Percentiles rank a stretch among this genome's conserved stretches.
These are phyloP conservation scores for Incurvaria masculella DNA, from an alignment of 2,888 invertebrate species.

Conservation along the genomic window DNA sequence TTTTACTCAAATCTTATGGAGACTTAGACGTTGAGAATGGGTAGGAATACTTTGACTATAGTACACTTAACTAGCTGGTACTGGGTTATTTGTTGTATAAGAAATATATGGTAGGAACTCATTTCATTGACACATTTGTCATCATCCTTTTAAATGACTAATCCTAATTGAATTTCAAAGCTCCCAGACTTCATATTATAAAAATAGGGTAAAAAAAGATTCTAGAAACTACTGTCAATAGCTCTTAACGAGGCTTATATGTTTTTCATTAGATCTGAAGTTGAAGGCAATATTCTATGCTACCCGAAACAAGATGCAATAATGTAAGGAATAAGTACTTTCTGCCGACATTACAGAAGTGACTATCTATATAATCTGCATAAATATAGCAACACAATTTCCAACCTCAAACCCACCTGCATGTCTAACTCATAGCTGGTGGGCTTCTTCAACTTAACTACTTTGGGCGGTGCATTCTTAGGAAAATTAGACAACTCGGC, in stretches of 20 bases:
- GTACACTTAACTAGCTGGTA: not conserved
- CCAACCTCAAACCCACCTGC: constrained; percentile 34
- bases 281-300: not conserved
- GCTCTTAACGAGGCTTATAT: not conserved
- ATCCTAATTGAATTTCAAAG: not conserved
- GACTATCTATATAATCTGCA: not conserved
- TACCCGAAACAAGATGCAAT: constrained; percentile 1
- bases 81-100: not conserved
- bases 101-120: constrained; percentile 27
- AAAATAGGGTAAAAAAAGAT: not conserved
- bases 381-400: not conserved
- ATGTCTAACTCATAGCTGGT: constrained; percentile 27
- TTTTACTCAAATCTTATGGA: not conserved
- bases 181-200: not conserved
- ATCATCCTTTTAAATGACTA: constrained; percentile 11
- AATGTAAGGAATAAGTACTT: constrained; percentile 7
- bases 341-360: not conserved
- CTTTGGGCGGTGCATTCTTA: constrained; percentile 24
- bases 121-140: constrained; percentile 41
- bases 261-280: not conserved
- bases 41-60: not conserved
- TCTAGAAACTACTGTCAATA: not conserved
- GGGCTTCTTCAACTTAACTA: constrained; percentile 21
- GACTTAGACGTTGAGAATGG: constrained; percentile 14
- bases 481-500: constrained; percentile 46